A percentile compares a stretch with the other conserved stretches of the same genome.
Conservation (phyloP, 2,113 vertebrate species). For the Syrmaticus mikado region DNA sequence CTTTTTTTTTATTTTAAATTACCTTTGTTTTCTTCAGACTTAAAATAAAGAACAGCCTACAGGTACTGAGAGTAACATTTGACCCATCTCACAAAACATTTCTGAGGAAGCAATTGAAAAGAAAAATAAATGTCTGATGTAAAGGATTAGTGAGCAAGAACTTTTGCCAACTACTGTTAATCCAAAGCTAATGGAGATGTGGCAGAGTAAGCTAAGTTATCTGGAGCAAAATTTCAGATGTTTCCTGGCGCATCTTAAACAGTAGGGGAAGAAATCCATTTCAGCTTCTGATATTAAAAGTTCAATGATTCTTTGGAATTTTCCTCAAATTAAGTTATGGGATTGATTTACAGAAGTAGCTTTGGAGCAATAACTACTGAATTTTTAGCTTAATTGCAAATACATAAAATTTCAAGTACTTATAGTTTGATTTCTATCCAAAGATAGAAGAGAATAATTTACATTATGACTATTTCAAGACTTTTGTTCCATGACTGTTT, state of each 20-base stretch:
- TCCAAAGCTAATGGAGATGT: background rate
- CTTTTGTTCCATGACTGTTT: background rate
- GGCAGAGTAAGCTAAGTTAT: constrained; percentile 17
- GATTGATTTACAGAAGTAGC: background rate
- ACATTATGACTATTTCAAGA: background rate
- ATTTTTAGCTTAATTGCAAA: background rate
- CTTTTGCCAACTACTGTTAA: background rate
- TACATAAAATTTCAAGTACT: background rate
- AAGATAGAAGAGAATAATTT: background rate
- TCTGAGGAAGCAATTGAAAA: background rate
- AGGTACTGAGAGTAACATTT: background rate
- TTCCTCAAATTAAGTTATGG: background rate
- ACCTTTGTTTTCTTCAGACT: too few relatives aligned
- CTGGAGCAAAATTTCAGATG: background rate
- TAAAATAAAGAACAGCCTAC: background rate
- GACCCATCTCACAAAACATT: background rate
- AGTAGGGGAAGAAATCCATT: background rate
- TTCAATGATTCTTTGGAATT: background rate
- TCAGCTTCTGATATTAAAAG: background rate
- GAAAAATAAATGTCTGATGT: background rate
- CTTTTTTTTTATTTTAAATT: too few relatives aligned
- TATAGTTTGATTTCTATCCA: too few relatives aligned
- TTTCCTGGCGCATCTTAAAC: constrained; percentile 8
- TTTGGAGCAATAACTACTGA: background rate
- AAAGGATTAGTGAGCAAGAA: background rate